These are phyloP conservation scores for Drosophila subquinaria DNA, from an alignment of 2,888 invertebrate genomes.

Conservation along the genomic window DNA sequence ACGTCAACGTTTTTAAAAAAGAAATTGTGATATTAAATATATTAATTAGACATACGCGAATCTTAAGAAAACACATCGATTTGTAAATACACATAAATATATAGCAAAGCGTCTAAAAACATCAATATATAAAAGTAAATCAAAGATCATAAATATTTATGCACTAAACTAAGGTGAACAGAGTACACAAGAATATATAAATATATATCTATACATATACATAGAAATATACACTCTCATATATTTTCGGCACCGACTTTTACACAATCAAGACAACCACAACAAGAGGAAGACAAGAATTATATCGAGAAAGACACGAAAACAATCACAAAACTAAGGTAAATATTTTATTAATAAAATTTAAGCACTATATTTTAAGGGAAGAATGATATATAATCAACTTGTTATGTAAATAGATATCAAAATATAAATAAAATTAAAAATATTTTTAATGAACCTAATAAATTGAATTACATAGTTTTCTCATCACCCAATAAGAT, in stretches of 20 bases:
- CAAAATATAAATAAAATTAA: background rate
- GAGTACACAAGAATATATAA: constrained; percentile 59
- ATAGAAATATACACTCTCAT: constrained; percentile 47
- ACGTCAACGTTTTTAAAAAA: constrained; percentile 78
- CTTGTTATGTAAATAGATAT: too few species aligned
- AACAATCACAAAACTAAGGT: constrained; percentile 81
- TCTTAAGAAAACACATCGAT: constrained; percentile 42
- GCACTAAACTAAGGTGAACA: constrained; percentile 64
- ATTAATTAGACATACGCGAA: constrained; percentile 49
- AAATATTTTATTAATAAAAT: constrained; percentile 35
- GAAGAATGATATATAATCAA: too few species aligned
- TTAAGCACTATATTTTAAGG: background rate
- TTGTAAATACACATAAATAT: constrained; percentile 51
- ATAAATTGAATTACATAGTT: background rate
- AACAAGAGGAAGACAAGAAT: constrained; percentile 50
- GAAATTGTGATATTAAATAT: constrained; percentile 79
- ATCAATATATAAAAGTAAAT: constrained; percentile 20
- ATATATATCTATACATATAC: constrained; percentile 47
- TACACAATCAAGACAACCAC: constrained; percentile 60
- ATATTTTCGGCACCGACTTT: constrained; percentile 80
- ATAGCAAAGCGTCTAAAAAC: constrained; percentile 38
- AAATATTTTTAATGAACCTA: background rate
- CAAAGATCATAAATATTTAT: constrained; percentile 57
- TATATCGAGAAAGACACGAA: constrained; percentile 76
- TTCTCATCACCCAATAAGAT: background rate